Evolutionary conservation across 1,140 invertebrate genomes (phyloP).

Genomic region (Microplitis demolitor): DNA sequence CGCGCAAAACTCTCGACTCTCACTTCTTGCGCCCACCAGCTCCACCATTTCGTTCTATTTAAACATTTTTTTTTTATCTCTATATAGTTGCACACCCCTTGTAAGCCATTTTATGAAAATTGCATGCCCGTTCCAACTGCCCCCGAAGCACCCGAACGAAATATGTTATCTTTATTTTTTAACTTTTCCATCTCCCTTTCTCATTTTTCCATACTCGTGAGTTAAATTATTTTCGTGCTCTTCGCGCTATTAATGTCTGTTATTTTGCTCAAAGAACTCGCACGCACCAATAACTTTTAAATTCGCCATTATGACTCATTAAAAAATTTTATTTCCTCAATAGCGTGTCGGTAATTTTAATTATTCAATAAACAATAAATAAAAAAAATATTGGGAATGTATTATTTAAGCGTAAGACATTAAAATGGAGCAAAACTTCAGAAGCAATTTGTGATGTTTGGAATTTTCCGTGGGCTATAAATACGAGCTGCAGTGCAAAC

Average conservation of each 20-base stretch:
- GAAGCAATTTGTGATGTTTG: neutral
- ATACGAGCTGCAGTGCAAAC: slow-evolving; percentile 29
- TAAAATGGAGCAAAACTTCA: neutral
- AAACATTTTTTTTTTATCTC: too few relatives aligned
- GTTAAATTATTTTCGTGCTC: too few relatives aligned
- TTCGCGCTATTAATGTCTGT: neutral
- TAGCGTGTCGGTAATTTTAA: neutral
- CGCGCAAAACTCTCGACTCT: neutral
- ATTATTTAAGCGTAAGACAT: neutral
- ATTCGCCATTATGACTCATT: too few relatives aligned
- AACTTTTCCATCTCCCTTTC: slow-evolving; percentile 18
- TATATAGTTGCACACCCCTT: neutral
- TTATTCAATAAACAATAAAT: neutral
- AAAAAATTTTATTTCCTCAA: too few relatives aligned
- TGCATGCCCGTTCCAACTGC: slow-evolving; percentile 39
- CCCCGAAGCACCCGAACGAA: slow-evolving; percentile 29
- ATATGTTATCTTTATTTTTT: slow-evolving; percentile 33
- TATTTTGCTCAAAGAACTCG: too few relatives aligned
- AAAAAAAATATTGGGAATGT: neutral
- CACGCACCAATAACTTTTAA: too few relatives aligned
- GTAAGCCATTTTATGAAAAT: slow-evolving; percentile 50
- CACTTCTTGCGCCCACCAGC: neutral
- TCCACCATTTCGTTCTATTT: neutral
- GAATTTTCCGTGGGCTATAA: slow-evolving; percentile 3
- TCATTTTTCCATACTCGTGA: too few relatives aligned